Percentiles rank a stretch among this genome's conserved stretches.
Evolutionary conservation across 2,888 invertebrate genomes (phyloP).

Genomic region (Congeria kusceri): DNA sequence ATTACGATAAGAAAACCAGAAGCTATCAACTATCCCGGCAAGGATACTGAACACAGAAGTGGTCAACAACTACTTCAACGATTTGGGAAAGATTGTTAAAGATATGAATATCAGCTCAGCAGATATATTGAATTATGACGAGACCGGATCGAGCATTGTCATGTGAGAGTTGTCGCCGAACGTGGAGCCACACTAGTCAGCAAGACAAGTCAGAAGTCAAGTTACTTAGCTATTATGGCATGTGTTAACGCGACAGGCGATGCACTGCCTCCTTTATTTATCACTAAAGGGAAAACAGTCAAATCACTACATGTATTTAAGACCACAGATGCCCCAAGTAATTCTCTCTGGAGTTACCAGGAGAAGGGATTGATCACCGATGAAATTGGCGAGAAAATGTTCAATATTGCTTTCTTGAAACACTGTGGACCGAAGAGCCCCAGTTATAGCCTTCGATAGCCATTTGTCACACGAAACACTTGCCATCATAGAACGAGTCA

Average conservation of each 20-base stretch:
- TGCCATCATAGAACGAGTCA: constrained; percentile 56
- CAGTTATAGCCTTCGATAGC: constrained; percentile 54
- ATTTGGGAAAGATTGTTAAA: constrained; percentile 19
- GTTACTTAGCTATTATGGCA: constrained; percentile 32
- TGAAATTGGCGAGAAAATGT: constrained; percentile 66
- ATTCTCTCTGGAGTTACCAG: constrained; percentile 58
- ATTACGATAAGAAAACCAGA: constrained; percentile 43
- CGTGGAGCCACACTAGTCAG: constrained; percentile 10
- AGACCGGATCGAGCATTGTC: constrained; percentile 21
- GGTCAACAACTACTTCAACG: constrained; percentile 34
- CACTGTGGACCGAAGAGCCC: constrained; percentile 62
- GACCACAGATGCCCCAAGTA: constrained; percentile 43
- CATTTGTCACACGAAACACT: constrained; percentile 63
- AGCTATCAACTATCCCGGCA: constrained; percentile 30
- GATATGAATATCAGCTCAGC: constrained; percentile 9
- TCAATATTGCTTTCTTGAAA: constrained; percentile 56
- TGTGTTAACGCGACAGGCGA: constrained; percentile 59
- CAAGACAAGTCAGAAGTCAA: constrained; percentile 23
- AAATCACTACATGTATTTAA: constrained; percentile 52
- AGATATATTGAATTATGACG: constrained; percentile 26
- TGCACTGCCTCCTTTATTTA: constrained; percentile 56
- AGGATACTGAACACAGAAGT: constrained; percentile 44
- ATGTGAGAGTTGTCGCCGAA: constrained; percentile 18
- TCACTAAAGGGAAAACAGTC: constrained; percentile 62
- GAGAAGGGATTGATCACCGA: constrained; percentile 68